These are phyloP conservation scores for Lophotriccus pileatus DNA, from an alignment of 2,797 vertebrate genomes.

Conservation along the genomic window DNA sequence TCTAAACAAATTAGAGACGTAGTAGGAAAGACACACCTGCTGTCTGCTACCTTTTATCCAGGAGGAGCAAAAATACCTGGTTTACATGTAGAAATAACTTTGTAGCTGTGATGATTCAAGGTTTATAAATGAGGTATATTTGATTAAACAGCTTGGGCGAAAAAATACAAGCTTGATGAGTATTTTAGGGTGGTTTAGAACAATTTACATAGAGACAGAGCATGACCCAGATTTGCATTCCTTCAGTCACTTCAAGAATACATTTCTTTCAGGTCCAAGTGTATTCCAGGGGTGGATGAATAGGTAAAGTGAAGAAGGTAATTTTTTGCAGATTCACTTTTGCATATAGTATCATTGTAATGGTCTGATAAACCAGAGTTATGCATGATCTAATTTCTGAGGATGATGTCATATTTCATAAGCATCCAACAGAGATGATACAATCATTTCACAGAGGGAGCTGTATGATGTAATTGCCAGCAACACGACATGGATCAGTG, in stretches of 20 bases:
- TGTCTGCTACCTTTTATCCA: conserved; percentile 1
- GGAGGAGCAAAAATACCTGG: not conserved
- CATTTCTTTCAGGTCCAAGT: not conserved
- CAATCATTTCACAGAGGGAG: conserved; percentile 39
- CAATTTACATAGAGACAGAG: not conserved
- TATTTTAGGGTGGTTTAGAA: not conserved
- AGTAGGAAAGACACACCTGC: not conserved
- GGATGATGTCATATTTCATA: conserved; percentile 59
- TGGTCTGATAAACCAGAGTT: not conserved
- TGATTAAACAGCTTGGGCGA: not conserved
- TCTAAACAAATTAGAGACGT: conserved; percentile 35
- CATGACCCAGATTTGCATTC: not conserved
- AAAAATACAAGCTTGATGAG: rapidly evolving
- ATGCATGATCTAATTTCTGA: conserved; percentile 4
- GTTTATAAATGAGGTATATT: not conserved
- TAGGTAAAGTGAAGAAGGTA: not conserved
- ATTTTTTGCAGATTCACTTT: not conserved
- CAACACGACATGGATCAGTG: not conserved
- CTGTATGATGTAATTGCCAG: conserved; percentile 44
- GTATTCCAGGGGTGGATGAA: not conserved
- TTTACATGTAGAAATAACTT: not conserved
- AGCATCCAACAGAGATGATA: conserved; percentile 37
- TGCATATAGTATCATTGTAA: not conserved
- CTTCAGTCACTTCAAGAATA: not conserved
- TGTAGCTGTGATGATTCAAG: not conserved